A percentile compares a stretch with the other conserved stretches of the same genome.
phyloP scores from a whole-genome alignment of 2,888 invertebrate genomes.

The Rotaria macrura region DNA sequence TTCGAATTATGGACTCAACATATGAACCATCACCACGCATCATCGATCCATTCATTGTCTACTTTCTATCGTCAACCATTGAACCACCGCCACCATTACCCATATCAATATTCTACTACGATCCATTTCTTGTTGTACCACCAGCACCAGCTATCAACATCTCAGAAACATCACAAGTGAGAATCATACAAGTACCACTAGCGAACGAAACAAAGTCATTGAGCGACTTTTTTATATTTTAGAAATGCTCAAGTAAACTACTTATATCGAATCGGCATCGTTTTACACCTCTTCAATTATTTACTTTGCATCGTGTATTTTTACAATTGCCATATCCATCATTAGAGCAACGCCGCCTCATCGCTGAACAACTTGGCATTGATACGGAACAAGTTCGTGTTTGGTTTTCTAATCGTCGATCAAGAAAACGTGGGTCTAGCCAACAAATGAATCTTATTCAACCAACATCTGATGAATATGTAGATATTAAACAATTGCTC shows the following conservation, averaged over 20 bases:
- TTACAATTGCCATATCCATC: background rate
- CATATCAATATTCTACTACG: background rate
- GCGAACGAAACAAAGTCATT: no score
- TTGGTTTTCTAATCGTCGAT: background rate
- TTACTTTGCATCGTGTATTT: background rate
- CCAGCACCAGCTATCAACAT: background rate
- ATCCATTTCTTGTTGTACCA: background rate
- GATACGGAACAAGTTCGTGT: background rate
- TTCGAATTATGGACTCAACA: background rate
- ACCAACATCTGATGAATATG: background rate
- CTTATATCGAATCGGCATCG: background rate
- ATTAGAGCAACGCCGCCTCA: background rate
- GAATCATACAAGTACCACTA: no score
- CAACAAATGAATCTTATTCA: background rate
- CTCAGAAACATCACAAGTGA: background rate
- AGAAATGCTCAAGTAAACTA: background rate
- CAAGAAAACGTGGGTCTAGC: background rate
- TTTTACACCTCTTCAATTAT: background rate
- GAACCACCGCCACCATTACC: background rate
- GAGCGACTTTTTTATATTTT: background rate
- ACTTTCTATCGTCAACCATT: background rate
- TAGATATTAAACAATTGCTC: background rate
- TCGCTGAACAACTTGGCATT: background rate
- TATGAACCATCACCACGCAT: background rate
- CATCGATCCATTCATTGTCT: background rate